These are phyloP conservation scores for Phyllostomus discolor DNA, from an alignment of 2,113 vertebrate genomes.

Conservation along the genomic window DNA sequence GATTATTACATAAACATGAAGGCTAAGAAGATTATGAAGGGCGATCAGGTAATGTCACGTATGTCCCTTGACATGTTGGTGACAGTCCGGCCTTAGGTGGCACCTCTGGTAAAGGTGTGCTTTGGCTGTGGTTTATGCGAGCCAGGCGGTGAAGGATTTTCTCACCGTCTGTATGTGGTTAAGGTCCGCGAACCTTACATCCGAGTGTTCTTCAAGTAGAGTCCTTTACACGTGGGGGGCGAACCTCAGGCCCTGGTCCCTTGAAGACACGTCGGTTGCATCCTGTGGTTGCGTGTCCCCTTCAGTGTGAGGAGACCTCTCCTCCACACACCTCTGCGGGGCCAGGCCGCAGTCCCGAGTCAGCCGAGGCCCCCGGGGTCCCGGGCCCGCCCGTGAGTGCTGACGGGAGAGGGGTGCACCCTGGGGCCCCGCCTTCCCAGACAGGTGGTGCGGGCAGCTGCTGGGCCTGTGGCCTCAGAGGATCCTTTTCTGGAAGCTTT, in stretches of 20 bases:
- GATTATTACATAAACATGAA: slow-evolving; percentile 95
- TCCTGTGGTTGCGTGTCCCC: background rate
- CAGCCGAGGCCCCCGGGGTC: background rate
- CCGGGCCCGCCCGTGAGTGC: background rate
- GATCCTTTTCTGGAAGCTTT: background rate
- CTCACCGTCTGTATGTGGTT: background rate
- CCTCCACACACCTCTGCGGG: fast-evolving
- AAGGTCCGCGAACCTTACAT: background rate
- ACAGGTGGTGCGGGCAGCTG: background rate
- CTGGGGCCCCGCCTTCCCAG: fast-evolving
- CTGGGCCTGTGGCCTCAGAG: background rate
- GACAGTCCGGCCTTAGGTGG: background rate
- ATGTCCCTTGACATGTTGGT: background rate
- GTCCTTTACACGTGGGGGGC: background rate
- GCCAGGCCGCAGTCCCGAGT: background rate
- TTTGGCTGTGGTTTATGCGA: background rate
- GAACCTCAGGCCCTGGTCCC: background rate
- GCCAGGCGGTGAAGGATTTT: background rate
- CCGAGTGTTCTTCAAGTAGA: background rate
- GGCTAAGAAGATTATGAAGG: slow-evolving; percentile 96
- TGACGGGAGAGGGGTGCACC: background rate
- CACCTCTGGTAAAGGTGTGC: background rate
- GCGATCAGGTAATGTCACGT: slow-evolving; percentile 87
- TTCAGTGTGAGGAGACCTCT: background rate
- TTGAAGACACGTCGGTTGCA: background rate